A percentile compares a stretch with the other conserved stretches of the same genome.
Evolutionary conservation across 2,113 vertebrate genomes (phyloP).

Genomic region (Cryptomyrus ogoouensis): DNA sequence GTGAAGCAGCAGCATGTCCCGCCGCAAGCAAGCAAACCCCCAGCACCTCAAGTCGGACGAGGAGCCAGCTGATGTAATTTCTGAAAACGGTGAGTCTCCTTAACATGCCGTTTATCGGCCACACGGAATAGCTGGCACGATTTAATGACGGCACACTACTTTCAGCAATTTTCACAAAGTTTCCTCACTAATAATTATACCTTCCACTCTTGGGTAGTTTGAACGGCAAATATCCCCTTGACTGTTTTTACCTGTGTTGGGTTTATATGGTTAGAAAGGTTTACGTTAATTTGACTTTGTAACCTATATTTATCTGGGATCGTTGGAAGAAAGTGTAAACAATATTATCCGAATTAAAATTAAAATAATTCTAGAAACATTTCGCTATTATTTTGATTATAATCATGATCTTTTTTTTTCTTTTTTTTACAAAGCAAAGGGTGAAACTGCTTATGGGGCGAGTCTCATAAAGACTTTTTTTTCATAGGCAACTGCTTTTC

Average conservation of each 20-base stretch:
- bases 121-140: neutral
- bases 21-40: slow-evolving; percentile 92
- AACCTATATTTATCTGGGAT: neutral
- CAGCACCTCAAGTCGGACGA: slow-evolving; percentile 80
- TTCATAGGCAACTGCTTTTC: neutral
- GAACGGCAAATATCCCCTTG: neutral
- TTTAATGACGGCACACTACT: neutral
- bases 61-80: slow-evolving; percentile 64
- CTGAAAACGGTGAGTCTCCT: slow-evolving; percentile 65
- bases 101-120: slow-evolving; percentile 43
- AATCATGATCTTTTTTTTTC: neutral
- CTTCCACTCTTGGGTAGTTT: neutral
- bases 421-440: neutral
- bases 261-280: neutral
- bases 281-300: neutral
- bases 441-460: neutral
- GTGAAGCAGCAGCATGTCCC: slow-evolving; percentile 81
- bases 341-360: neutral
- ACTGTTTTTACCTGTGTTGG: neutral
- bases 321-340: neutral
- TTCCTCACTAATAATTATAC: neutral
- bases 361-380: neutral
- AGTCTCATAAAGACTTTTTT: slow-evolving; percentile 1
- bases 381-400: neutral
- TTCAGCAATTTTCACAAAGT: neutral